These are phyloP conservation scores for Psittacula echo DNA, from an alignment of 2,797 vertebrate genomes.

Conservation along the genomic window DNA sequence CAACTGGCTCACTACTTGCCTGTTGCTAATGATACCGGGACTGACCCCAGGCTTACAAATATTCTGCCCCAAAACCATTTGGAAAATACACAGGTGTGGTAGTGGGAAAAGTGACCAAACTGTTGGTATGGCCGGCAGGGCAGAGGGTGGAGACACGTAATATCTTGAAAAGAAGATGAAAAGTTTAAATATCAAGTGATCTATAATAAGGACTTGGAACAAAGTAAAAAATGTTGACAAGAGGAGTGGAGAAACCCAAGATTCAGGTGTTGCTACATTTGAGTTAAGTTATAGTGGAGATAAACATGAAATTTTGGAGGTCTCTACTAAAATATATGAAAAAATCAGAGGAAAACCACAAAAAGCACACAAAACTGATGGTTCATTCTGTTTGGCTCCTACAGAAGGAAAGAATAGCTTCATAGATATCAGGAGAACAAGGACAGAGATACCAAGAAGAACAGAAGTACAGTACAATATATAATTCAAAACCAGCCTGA, in stretches of 20 bases:
- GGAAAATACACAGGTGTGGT: neutral
- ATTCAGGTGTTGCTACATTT: neutral
- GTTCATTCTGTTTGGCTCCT: neutral
- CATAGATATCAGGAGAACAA: neutral
- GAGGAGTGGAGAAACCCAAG: neutral
- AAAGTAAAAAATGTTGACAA: neutral
- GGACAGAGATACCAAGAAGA: neutral
- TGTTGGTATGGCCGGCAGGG: neutral
- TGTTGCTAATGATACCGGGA: neutral
- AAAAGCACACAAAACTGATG: neutral
- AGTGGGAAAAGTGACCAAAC: neutral
- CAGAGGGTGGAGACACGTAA: neutral
- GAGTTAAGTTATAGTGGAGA: neutral
- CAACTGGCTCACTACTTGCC: neutral
- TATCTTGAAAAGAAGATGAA: neutral
- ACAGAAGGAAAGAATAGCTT: neutral
- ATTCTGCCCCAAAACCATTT: neutral
- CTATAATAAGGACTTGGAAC: neutral
- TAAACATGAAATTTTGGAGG: neutral
- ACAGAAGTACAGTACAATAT: neutral
- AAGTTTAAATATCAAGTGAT: neutral
- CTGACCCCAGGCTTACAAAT: neutral
- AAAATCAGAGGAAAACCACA: neutral
- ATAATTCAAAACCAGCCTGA: slow-evolving; percentile 35
- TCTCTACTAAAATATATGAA: neutral